Evolutionary conservation across 2,113 vertebrate genomes (phyloP), one percentile per base, ranked within the genome.

Genomic region (Kryptolebias marmoratus): DNA sequence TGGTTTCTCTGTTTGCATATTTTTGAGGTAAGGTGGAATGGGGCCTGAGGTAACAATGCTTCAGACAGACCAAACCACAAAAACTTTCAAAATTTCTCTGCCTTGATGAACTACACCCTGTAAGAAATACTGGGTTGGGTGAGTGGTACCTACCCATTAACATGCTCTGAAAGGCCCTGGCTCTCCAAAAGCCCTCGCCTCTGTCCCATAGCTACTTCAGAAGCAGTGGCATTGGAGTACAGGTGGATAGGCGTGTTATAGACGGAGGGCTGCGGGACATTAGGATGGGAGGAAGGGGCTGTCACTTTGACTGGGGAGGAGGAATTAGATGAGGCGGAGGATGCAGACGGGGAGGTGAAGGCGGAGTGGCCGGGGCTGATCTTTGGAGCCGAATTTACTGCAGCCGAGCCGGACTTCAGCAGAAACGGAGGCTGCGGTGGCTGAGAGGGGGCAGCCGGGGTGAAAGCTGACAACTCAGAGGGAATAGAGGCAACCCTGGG

Each of bases 381-480:
- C 73, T 77, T 92, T 75, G 73, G 74, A 47, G 54, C 48, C 5
- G 82, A 81, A 66, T 83, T 66, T 27, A 84, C 91, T 83, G 79
- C 60, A 68, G 81, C 57, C 0, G 78, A 66, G 79, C 1, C 79
- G 0, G 91, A 89, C 86, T 61, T 89, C 30, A 94, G 87, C 1
- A 82, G 89, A 74, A 94, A 93, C 0, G 93, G 91, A 48, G 89
- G 90, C 80, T 88, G 92, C 4, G 84, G 91, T 73, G 70, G 91
- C 80, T 88, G 87, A 86, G 91, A 87, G 1, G 92, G 85, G 11
- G 93, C 90, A 64, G 96, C 95, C 36, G 96, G 96, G 64, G 95
- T 95, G 90, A 98, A 98, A 91, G 97, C 96, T 0, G 98, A 98
- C 31, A 95, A 96, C 2, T 96, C 96, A 44, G 97, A 97, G 42